Evolutionary conservation across 2,797 vertebrate genomes (phyloP).

Genomic region (Hippocampus kuda): DNA sequence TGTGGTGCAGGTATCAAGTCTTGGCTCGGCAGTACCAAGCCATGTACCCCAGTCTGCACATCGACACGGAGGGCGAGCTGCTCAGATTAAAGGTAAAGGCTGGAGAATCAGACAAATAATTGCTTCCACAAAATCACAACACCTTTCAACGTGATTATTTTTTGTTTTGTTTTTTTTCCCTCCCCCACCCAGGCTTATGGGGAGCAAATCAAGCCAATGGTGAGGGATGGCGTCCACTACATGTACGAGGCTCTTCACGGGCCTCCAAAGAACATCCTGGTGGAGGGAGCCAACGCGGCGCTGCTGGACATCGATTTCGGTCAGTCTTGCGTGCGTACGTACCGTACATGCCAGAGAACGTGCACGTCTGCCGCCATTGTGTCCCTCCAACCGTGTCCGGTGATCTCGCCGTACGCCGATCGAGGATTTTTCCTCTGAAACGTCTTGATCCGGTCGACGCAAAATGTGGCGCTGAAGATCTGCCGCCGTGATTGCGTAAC

Average conservation of each 20-base stretch:
- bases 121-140: neutral
- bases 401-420: neutral
- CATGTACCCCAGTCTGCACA: conserved; percentile 89
- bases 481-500: no score
- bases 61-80: conserved; percentile 89
- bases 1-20: conserved; percentile 78
- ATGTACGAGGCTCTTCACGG: conserved; percentile 93
- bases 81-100: conserved; percentile 77
- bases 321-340: conserved; percentile 59
- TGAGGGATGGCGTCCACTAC: conserved; percentile 91
- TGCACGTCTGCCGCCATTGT: no score
- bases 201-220: conserved; percentile 91
- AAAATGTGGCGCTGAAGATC: no score
- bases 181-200: conserved; percentile 76
- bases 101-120: neutral
- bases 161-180: neutral
- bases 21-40: conserved; percentile 89
- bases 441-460: neutral
- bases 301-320: conserved; percentile 97
- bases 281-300: conserved; percentile 95
- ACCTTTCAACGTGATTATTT: neutral
- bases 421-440: neutral
- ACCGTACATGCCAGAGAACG: neutral
- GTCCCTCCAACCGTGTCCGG: no score
- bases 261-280: conserved; percentile 88